phyloP scores from a whole-genome alignment of 1,140 invertebrate species.

The Papilio glaucus region DNA sequence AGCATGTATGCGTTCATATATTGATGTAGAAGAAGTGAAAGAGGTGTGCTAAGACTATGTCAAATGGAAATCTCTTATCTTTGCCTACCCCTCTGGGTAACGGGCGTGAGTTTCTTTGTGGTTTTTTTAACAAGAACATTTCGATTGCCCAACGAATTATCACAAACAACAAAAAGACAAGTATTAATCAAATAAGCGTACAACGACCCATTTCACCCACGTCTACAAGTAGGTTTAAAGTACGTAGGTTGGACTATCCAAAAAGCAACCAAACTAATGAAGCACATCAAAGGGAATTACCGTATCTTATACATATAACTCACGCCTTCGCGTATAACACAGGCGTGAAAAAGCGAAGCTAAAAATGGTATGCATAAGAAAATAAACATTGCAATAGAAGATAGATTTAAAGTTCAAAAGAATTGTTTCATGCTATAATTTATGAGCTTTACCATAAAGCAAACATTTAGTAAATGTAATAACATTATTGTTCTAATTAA shows the following conservation, averaged over 20 bases:
- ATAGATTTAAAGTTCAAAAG: no score
- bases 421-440: no score
- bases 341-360: not conserved
- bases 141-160: not conserved
- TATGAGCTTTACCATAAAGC: no score
- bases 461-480: no score
- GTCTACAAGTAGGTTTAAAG: conserved; percentile 4
- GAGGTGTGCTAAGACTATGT: no score
- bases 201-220: conserved; percentile 4
- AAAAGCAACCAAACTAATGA: not conserved
- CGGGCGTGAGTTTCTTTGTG: no score
- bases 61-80: no score
- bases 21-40: no score
- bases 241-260: not conserved
- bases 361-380: not conserved
- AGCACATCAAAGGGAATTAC: conserved; percentile 6
- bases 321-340: not conserved
- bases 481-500: no score
- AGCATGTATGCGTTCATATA: no score
- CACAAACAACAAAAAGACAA: not conserved
- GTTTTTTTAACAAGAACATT: no score
- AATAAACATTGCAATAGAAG: not conserved
- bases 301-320: not conserved
- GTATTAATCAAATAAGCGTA: not conserved
- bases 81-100: no score